A percentile compares a stretch with the other conserved stretches of the same genome.
These are phyloP conservation scores for Ardeotis arabs DNA, from an alignment of 2,113 vertebrate genomes.

Conservation along the genomic window DNA sequence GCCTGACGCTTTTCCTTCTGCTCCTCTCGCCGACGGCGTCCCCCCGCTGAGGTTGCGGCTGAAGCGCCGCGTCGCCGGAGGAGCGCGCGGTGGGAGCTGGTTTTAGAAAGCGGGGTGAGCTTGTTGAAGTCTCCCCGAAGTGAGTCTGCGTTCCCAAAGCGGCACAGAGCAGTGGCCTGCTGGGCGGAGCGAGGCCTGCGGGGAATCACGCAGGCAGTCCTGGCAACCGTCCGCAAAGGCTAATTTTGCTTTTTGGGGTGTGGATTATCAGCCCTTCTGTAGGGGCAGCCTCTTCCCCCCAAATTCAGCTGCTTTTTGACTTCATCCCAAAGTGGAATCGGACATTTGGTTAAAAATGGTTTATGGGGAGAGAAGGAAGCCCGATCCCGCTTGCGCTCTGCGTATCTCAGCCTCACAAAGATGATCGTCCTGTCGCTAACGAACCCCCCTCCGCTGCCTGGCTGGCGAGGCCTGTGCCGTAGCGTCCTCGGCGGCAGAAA, in stretches of 20 bases:
- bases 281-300: neutral
- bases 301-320: rapidly evolving
- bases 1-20: neutral
- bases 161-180: neutral
- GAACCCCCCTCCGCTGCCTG: rapidly evolving
- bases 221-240: neutral
- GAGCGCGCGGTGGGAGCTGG: neutral
- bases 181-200: neutral
- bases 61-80: neutral
- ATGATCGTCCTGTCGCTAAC: too few species aligned
- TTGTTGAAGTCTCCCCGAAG: neutral
- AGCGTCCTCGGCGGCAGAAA: neutral
- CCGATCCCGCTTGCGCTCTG: neutral
- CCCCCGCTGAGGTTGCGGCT: neutral
- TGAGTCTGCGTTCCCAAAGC: neutral
- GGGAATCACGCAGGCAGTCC: neutral
- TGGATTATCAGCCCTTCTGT: neutral
- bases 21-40: neutral
- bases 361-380: neutral
- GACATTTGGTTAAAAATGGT: rapidly evolving
- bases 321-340: neutral
- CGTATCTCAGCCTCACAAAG: neutral
- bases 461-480: neutral
- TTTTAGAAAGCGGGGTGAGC: neutral
- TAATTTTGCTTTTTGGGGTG: too few species aligned